These are phyloP conservation scores for Ceratoteleas bidentatus DNA, from an alignment of 1,140 invertebrate species.

Conservation along the genomic window DNA sequence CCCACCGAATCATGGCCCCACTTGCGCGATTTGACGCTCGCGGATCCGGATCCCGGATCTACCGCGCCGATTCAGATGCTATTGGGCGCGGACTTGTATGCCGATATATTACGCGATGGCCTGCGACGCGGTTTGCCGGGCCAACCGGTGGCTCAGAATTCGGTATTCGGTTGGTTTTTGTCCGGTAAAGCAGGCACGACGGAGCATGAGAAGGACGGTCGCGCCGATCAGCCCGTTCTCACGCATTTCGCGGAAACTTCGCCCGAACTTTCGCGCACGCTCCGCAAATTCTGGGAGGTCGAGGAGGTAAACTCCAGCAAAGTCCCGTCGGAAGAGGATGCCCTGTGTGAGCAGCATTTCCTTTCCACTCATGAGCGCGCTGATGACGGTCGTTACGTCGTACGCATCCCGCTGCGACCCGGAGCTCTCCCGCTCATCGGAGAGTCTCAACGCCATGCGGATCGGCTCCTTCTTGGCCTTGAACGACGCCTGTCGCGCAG, in stretches of 20 bases:
- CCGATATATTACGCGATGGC: neutral
- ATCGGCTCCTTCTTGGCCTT: neutral
- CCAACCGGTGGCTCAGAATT: constrained; percentile 19
- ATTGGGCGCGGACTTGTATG: constrained; percentile 24
- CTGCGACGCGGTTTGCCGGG: neutral
- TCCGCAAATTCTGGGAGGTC: neutral
- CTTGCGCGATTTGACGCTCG: neutral
- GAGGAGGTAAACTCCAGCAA: neutral
- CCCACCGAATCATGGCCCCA: too few species aligned
- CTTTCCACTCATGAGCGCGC: neutral
- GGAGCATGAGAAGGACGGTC: neutral
- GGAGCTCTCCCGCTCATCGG: neutral
- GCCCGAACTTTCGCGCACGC: neutral
- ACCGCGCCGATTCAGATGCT: constrained; percentile 6
- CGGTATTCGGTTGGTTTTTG: constrained; percentile 19
- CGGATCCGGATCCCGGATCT: neutral
- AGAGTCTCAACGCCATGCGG: neutral
- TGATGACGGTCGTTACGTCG: neutral
- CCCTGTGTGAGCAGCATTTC: neutral
- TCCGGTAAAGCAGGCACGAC: too few species aligned
- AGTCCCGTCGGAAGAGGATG: neutral
- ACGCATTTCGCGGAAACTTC: neutral
- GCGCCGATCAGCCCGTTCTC: too few species aligned
- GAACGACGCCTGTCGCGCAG: neutral
- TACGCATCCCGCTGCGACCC: neutral